phyloP scores from a whole-genome alignment of 2,888 invertebrate genomes.

The Nudaria mundana region DNA sequence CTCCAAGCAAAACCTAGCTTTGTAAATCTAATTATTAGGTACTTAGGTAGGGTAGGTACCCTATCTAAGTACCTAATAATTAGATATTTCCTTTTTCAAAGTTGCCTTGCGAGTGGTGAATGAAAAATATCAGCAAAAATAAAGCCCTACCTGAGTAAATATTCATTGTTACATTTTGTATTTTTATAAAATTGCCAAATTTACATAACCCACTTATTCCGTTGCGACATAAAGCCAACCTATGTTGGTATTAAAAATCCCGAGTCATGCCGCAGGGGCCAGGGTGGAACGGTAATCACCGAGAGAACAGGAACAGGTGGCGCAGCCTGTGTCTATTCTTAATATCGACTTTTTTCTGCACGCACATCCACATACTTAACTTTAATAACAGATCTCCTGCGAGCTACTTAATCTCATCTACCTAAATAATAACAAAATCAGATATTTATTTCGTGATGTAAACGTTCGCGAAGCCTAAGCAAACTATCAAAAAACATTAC shows the following conservation, averaged over 20 bases:
- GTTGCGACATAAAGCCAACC: slow-evolving; percentile 30
- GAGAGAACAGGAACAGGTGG: slow-evolving; percentile 57
- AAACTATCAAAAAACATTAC: slow-evolving; percentile 78
- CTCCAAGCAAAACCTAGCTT: too few relatives aligned
- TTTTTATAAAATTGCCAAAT: slow-evolving; percentile 34
- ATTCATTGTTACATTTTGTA: slow-evolving; percentile 24
- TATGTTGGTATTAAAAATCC: slow-evolving; percentile 44
- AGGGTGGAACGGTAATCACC: slow-evolving; percentile 51
- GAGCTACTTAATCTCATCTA: slow-evolving; percentile 28
- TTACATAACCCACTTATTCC: slow-evolving; percentile 34
- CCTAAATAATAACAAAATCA: slow-evolving; percentile 40
- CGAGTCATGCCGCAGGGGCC: slow-evolving; percentile 45
- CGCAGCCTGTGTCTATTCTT: slow-evolving; percentile 40
- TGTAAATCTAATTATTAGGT: too few relatives aligned
- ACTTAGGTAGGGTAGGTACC: too few relatives aligned
- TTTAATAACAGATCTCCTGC: slow-evolving; percentile 33
- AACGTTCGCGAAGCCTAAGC: slow-evolving; percentile 55
- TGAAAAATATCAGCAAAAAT: too few relatives aligned
- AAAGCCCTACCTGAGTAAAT: slow-evolving; percentile 8
- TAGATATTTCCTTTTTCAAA: too few relatives aligned
- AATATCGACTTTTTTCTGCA: slow-evolving; percentile 57
- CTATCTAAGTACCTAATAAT: too few relatives aligned
- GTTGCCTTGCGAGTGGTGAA: too few relatives aligned
- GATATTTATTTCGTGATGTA: slow-evolving; percentile 29
- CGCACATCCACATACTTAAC: slow-evolving; percentile 40